Conservation (phyloP, 2,797 vertebrate genomes). For the Myripristis jacobus region DNA sequence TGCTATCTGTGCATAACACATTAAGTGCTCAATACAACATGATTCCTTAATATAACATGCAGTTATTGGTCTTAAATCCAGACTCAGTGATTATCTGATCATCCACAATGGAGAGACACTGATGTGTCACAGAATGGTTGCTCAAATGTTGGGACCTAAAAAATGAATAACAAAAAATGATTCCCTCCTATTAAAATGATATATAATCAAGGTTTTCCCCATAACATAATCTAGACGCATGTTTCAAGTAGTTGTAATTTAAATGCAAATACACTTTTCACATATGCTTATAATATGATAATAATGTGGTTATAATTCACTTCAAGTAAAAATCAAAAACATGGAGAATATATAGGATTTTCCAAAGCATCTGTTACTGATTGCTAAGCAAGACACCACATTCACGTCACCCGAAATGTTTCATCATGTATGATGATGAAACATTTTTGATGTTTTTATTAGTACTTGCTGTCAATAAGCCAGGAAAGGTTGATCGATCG, state of each 20-base stretch:
- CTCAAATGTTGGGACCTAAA: too few relatives aligned
- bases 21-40: too few relatives aligned
- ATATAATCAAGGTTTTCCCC: too few relatives aligned
- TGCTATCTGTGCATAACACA: too few relatives aligned
- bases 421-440: constrained; percentile 25
- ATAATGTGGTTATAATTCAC: constrained; percentile 1
- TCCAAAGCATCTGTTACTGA: constrained; percentile 38
- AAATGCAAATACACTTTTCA: constrained; percentile 21
- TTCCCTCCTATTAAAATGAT: constrained; percentile 9
- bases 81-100: too few relatives aligned
- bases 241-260: too few relatives aligned
- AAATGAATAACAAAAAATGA: too few relatives aligned
- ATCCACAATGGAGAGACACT: too few relatives aligned
- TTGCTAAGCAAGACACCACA: constrained; percentile 12
- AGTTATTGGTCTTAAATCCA: too few relatives aligned
- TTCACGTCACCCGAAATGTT: constrained; percentile 25
- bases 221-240: too few relatives aligned
- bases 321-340: constrained; percentile 13
- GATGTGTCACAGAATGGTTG: too few relatives aligned
- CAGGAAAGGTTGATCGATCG: constrained; percentile 8
- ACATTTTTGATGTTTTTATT: constrained; percentile 14
- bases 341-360: constrained; percentile 1
- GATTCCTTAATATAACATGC: too few relatives aligned
- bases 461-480: constrained; percentile 37
- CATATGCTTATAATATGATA: constrained; percentile 3